Base-by-base conservation (phyloP, 2,113 vertebrate species). In the Anoplopoma fimbria region DNA sequence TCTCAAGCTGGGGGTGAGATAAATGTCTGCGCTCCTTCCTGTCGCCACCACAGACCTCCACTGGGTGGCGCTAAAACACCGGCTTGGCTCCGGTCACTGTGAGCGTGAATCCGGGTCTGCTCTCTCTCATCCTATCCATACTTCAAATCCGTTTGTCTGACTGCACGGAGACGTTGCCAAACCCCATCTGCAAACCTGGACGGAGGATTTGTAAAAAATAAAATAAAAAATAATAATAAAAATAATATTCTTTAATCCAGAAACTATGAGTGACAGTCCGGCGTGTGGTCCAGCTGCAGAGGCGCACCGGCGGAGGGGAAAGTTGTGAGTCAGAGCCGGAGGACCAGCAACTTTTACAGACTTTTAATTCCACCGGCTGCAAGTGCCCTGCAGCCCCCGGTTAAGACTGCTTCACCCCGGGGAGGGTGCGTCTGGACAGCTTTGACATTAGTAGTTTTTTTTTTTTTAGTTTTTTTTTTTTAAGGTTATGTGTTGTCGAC, bases 301-400 rank as follows among this genome's bases (percentile, higher is more conserved):
- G 77, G 78, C 77, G 78, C 86, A 79, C 79, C 19, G 77, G 77
- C 40, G 79, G 90, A 82, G n/a, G 72, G 87, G 87, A 92, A n/a
- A 94, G 88, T 94, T 94, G 81, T 53, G 89, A 89, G 79, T 81
- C 89, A 78, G 72, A 90, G 81, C 62, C 85, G 62, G 84, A 83
- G 89, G 86, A 92, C 61, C 87, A 79, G 90, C 83, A 95, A 95
- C 94, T 95, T 95, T 94, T 90, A 83, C 87, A 90, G 93, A 93
- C 92, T 93, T 93, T 85, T 10, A 73, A 90, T 68, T 92, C 79
- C 61, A 33, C 53, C 68, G 72, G 75, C 63, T 75, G 73, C 88
- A 75, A 88, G 83, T 84, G 23, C 33, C 75, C 81, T 19, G 67
- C 84, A 82, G 36, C 53, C 81, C 81, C 17, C 79, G 64, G 23